Conservation (phyloP, 2,113 vertebrate species). For the Scomber japonicus region DNA sequence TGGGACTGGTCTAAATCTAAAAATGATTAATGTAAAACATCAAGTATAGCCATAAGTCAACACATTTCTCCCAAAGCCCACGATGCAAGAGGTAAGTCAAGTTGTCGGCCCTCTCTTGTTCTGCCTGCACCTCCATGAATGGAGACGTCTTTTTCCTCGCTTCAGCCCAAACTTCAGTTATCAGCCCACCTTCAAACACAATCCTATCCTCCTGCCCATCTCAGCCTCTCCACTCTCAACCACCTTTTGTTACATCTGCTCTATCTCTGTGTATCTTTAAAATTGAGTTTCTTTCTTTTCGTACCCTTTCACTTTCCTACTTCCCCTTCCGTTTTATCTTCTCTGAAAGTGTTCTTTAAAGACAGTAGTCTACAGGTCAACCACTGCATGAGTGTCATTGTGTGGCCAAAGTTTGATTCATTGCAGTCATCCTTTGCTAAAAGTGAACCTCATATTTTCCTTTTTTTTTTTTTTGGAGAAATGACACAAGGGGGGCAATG, state of each 20-base stretch:
- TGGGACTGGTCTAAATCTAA: no score
- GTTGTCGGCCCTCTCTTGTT: background rate
- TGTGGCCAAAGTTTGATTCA: slow-evolving; percentile 36
- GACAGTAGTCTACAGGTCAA: slow-evolving; percentile 18
- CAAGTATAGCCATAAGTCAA: no score
- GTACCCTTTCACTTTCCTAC: background rate
- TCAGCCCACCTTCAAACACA: slow-evolving; percentile 6
- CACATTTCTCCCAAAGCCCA: no score
- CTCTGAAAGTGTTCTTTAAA: slow-evolving; percentile 35
- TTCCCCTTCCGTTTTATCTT: slow-evolving; percentile 28
- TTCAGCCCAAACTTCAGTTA: slow-evolving; percentile 3
- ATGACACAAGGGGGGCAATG: slow-evolving; percentile 19
- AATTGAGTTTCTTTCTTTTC: slow-evolving; percentile 14
- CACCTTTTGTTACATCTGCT: slow-evolving; percentile 3
- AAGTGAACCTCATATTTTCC: background rate
- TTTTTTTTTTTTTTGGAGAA: background rate
- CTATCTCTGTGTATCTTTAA: background rate
- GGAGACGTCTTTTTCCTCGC: background rate
- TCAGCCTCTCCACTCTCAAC: background rate
- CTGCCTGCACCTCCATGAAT: background rate
- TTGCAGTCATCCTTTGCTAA: slow-evolving; percentile 5
- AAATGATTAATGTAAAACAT: no score
- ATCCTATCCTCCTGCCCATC: slow-evolving; percentile 9
- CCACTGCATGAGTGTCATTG: slow-evolving; percentile 6
- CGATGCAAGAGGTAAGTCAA: background rate